A percentile compares a stretch with the other conserved stretches of the same genome.
Conservation (phyloP, 2,888 invertebrate species). For the Ditylenchus weischeri region DNA sequence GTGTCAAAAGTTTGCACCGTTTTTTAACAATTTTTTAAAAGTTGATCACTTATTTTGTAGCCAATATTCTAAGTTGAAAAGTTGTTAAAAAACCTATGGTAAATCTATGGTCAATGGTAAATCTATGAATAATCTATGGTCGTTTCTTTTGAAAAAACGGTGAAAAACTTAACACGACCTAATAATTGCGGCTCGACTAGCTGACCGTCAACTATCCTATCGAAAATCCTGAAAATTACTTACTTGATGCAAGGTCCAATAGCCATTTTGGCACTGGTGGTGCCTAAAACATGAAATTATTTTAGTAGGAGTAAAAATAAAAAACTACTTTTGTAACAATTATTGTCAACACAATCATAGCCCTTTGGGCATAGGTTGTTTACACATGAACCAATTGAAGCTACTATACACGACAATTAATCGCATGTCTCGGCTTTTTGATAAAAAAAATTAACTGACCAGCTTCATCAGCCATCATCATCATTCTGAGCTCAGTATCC, state of each 20-base stretch:
- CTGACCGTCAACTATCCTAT: too few species aligned
- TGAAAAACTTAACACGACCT: too few species aligned
- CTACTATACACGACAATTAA: background rate
- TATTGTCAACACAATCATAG: slow-evolving; percentile 42
- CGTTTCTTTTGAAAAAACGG: too few species aligned
- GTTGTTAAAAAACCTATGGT: too few species aligned
- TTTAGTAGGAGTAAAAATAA: background rate
- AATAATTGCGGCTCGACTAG: too few species aligned
- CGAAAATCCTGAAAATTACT: background rate
- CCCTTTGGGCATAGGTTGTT: slow-evolving; percentile 48
- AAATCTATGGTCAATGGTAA: too few species aligned
- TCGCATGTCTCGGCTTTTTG: background rate
- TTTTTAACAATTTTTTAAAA: too few species aligned
- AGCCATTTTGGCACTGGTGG: background rate
- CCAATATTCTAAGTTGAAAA: too few species aligned
- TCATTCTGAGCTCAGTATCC: background rate
- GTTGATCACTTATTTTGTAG: too few species aligned
- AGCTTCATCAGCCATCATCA: background rate
- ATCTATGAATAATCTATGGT: too few species aligned
- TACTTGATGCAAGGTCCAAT: slow-evolving; percentile 6
- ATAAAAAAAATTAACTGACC: background rate
- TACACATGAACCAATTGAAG: slow-evolving; percentile 45
- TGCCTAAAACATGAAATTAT: background rate
- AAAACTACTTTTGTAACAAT: slow-evolving; percentile 37
- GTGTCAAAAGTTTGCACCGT: too few species aligned